Evolutionary conservation across 2,888 invertebrate species (phyloP).

Genomic region (Adineta ricciae): DNA sequence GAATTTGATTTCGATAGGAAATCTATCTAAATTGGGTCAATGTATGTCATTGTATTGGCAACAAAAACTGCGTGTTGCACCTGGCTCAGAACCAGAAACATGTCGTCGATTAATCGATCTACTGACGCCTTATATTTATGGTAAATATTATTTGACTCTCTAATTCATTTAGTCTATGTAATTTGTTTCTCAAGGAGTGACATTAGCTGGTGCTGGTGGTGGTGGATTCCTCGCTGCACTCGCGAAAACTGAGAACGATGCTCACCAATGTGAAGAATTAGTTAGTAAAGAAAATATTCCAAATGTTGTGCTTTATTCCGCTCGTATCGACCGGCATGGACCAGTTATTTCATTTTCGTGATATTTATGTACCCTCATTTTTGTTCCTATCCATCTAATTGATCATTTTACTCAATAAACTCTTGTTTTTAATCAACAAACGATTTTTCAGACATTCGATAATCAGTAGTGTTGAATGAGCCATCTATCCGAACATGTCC

Average conservation of each 20-base stretch:
- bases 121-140: slow-evolving; percentile 24
- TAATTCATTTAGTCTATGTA: background rate
- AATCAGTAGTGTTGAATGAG: too few species aligned
- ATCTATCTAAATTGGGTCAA: slow-evolving; percentile 18
- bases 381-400: too few species aligned
- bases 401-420: too few species aligned
- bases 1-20: background rate
- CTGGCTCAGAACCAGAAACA: slow-evolving; percentile 31
- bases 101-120: slow-evolving; percentile 25
- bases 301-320: background rate
- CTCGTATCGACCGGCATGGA: background rate
- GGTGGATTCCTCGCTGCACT: slow-evolving; percentile 31
- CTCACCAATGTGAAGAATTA: background rate
- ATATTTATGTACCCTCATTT: background rate
- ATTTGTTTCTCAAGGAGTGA: slow-evolving; percentile 6
- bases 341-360: background rate
- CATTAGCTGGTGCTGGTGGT: slow-evolving; percentile 32
- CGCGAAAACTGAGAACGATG: slow-evolving; percentile 7
- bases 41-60: slow-evolving; percentile 26
- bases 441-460: too few species aligned
- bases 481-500: too few species aligned
- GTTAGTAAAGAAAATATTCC: background rate
- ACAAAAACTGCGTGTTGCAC: slow-evolving; percentile 31
- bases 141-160: slow-evolving; percentile 1
- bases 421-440: too few species aligned